Base-by-base conservation (phyloP, 1,140 invertebrate species). In the Aphelenchoides besseyi region DNA sequence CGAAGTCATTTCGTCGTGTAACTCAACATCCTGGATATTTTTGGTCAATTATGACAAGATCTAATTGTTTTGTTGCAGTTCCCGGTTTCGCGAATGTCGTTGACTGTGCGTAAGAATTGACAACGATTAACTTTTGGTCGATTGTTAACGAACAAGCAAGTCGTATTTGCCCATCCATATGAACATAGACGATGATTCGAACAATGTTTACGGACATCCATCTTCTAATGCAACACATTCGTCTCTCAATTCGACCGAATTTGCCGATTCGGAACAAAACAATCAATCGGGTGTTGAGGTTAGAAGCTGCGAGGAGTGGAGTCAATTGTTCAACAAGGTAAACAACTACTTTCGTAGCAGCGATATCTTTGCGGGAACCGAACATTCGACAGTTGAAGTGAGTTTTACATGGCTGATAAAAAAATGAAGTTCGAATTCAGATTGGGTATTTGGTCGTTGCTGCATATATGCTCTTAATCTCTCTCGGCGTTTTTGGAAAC, bases 321-420 rank as follows among this genome's bases (percentile, higher is more conserved):
- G 53, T 12, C 28, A 36, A 33, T 32, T 82, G 37, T 80, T 80
- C 57, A 33, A 37, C 2, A 62, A 54, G n/a, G 57, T 83, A 59
- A 83, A 83, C 73, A 35, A 77, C 18, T 83, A 78, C 68, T 83
- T 83, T 55, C 76, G 81, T 9, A 76, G 82, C 35, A 82, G 84
- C n/a, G 69, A 75, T 26, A 80, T 83, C 62, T 57, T 84, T n/a
- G 33, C 76, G n/a, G 81, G 77, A 3, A 81, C 72, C 0, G 81
- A 83, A 59, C 76, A 82, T 57, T 81, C 82, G 5, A 74, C 75
- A 8, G 70, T 67, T 28, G 73, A 68, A 67, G 82, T 84, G 28
- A 71, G 79, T 36, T n/a, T 61, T 28, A 30, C n/a, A 18, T 61
- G n/a, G 16, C n/a, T 36, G n/a, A 2, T n/a, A 18, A 36, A 30